Conservation (phyloP, 2,797 vertebrate genomes). For the Cyprinodon diabolis region DNA sequence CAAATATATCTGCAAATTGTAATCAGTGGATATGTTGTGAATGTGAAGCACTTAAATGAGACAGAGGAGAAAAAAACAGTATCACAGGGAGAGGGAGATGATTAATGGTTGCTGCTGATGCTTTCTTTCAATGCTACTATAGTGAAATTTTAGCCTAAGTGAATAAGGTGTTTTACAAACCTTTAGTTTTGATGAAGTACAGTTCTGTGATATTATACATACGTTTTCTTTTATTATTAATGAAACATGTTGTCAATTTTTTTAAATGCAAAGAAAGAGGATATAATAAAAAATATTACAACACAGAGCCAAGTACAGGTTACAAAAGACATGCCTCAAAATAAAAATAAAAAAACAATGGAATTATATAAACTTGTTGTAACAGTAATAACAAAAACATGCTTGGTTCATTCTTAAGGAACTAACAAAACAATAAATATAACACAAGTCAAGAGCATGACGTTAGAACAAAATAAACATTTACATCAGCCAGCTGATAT, state of each 20-base stretch:
- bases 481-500: too few species aligned
- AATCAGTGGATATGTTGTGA: conserved; percentile 59
- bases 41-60: conserved; percentile 43
- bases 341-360: too few species aligned
- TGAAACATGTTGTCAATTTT: not conserved
- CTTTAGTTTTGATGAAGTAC: conserved; percentile 3
- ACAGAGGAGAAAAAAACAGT: conserved; percentile 23
- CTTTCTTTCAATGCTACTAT: conserved; percentile 12
- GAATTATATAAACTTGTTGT: too few species aligned
- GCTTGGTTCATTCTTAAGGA: too few species aligned
- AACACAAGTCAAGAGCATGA: too few species aligned
- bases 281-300: not conserved
- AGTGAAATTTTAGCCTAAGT: conserved; percentile 14
- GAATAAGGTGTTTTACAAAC: conserved; percentile 1
- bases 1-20: conserved; percentile 49
- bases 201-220: not conserved
- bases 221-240: not conserved
- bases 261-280: not conserved
- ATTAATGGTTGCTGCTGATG: conserved; percentile 50
- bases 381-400: too few species aligned
- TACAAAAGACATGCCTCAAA: too few species aligned
- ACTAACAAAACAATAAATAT: too few species aligned
- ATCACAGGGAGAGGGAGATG: conserved; percentile 29
- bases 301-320: too few species aligned
- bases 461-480: too few species aligned